Evolutionary conservation across 2,113 vertebrate genomes (phyloP).

Genomic region (Bufo bufo): DNA sequence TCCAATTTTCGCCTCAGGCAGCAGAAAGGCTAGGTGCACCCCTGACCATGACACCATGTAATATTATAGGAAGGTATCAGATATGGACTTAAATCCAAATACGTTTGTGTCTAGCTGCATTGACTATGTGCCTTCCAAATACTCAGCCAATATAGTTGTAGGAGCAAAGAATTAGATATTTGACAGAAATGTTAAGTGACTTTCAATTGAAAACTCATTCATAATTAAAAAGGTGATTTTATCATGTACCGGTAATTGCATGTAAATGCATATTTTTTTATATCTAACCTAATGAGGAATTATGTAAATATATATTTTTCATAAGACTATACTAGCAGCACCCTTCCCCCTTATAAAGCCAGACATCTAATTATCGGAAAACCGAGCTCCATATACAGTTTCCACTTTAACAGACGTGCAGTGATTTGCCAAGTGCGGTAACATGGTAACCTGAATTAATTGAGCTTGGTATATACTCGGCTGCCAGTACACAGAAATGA

Average conservation of each 20-base stretch:
- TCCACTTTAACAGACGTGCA: not conserved
- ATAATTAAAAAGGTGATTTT: not conserved
- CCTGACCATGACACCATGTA: no score
- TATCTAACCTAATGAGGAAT: not conserved
- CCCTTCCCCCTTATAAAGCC: not conserved
- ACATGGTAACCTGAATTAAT: conserved; percentile 46
- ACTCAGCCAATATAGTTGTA: no score
- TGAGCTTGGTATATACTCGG: conserved; percentile 41
- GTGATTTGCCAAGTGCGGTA: conserved; percentile 32
- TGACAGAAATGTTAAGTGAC: no score
- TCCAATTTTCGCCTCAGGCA: no score
- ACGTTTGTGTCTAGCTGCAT: no score
- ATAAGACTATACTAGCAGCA: not conserved
- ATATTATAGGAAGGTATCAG: no score
- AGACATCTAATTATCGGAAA: conserved; percentile 9
- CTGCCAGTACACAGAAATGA: conserved; percentile 19
- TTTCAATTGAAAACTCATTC: not conserved
- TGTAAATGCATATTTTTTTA: not conserved
- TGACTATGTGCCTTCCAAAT: no score
- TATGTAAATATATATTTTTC: not conserved
- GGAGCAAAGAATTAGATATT: no score
- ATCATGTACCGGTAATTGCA: not conserved
- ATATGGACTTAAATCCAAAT: no score
- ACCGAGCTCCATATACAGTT: not conserved
- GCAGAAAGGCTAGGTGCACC: no score